phyloP scores from a whole-genome alignment of 2,797 vertebrate species.

The Ataeniobius toweri region DNA sequence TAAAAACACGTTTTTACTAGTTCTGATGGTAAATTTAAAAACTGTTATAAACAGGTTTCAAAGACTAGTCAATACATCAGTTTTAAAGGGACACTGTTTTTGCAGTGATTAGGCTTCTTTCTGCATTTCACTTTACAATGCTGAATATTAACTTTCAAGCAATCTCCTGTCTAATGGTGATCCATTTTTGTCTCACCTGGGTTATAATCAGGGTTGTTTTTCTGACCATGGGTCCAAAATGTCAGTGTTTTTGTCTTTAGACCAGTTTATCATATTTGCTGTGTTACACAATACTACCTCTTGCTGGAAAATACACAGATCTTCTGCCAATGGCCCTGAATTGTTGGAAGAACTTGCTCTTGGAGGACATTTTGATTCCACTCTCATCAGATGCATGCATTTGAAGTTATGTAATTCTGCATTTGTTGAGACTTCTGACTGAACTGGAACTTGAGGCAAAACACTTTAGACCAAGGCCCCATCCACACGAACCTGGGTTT shows the following conservation, averaged over 20 bases:
- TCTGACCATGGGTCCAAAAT: background rate
- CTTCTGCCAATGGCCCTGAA: background rate
- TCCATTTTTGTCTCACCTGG: background rate
- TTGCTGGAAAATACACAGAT: background rate
- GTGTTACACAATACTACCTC: background rate
- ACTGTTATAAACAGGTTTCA: background rate
- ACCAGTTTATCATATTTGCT: background rate
- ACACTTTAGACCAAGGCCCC: background rate
- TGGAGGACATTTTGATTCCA: background rate
- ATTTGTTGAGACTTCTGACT: background rate
- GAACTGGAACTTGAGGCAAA: background rate
- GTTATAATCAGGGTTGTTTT: fast-evolving
- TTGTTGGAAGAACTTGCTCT: background rate
- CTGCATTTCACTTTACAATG: background rate
- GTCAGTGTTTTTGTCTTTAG: background rate
- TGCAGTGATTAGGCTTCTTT: background rate
- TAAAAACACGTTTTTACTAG: background rate
- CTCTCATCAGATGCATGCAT: background rate
- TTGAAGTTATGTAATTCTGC: background rate
- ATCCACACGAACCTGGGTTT: too few species aligned
- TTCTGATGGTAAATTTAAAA: background rate
- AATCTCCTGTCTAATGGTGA: too few species aligned
- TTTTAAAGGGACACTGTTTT: background rate
- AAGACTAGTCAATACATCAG: background rate
- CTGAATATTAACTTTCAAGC: background rate